These are phyloP conservation scores for Chroicocephalus ridibundus DNA, from an alignment of 2,113 vertebrate genomes.

Conservation along the genomic window DNA sequence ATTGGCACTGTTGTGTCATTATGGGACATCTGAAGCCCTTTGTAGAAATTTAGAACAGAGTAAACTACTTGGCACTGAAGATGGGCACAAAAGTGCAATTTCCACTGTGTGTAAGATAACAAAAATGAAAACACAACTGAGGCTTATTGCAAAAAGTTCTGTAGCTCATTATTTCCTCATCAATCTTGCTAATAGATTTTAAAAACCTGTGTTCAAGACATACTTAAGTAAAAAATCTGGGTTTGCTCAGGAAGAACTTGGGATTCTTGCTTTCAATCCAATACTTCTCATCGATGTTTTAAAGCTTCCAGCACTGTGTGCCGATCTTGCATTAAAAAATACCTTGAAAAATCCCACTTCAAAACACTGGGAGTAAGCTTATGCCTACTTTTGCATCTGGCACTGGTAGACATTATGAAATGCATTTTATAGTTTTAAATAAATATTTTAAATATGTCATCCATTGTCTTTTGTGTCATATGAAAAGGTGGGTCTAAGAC, in stretches of 20 bases:
- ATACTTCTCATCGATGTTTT: background rate
- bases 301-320: background rate
- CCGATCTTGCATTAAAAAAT: background rate
- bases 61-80: background rate
- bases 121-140: background rate
- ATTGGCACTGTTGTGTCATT: background rate
- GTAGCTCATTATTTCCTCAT: background rate
- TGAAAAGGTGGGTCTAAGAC: background rate
- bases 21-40: background rate
- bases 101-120: background rate
- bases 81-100: background rate
- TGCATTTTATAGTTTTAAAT: background rate
- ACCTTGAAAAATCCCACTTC: background rate
- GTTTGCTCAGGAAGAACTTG: background rate
- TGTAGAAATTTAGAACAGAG: background rate
- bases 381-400: background rate
- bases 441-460: background rate
- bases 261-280: background rate
- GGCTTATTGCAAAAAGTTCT: background rate
- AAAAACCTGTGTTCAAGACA: background rate
- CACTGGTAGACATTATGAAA: background rate
- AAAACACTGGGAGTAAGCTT: background rate
- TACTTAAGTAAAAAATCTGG: background rate
- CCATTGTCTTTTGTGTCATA: background rate
- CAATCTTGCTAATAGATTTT: background rate